Conservation (phyloP, 2,888 invertebrate species). For the Ectropis crepuscularia region DNA sequence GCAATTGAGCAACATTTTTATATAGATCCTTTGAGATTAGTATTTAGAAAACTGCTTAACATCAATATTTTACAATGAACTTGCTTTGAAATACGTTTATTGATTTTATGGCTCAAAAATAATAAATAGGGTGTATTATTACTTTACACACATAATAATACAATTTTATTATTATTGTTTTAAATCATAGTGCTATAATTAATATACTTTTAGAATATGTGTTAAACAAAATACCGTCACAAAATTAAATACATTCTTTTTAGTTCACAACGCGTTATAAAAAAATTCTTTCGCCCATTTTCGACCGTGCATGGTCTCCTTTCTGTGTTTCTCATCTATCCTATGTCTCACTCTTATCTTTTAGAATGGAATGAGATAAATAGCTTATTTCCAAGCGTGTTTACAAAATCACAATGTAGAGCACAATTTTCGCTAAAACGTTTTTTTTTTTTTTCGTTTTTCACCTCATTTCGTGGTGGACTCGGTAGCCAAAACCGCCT, state of each 20-base stretch:
- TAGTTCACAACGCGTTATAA: constrained; percentile 80
- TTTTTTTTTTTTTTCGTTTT: constrained; percentile 51
- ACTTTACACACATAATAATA: too few relatives aligned
- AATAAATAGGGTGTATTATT: too few relatives aligned
- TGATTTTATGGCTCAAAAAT: too few relatives aligned
- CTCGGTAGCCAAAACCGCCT: constrained; percentile 72
- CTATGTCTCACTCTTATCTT: constrained; percentile 51
- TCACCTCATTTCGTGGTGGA: constrained; percentile 74
- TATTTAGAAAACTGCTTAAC: not conserved
- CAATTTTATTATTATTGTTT: too few relatives aligned
- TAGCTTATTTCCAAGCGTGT: constrained; percentile 56
- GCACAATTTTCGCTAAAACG: constrained; percentile 62
- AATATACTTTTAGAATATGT: constrained; percentile 14
- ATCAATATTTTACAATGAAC: too few relatives aligned
- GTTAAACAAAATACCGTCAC: constrained; percentile 60
- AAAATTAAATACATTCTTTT: constrained; percentile 61
- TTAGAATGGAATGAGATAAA: constrained; percentile 54
- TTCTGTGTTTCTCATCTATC: constrained; percentile 45
- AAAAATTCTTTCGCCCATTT: constrained; percentile 71
- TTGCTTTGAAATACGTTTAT: too few relatives aligned
- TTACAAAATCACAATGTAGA: constrained; percentile 64
- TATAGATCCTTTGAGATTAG: not conserved
- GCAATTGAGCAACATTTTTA: constrained; percentile 67
- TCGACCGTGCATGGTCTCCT: constrained; percentile 52
- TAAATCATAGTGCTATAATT: not conserved